Base-by-base conservation (phyloP, 2,113 vertebrate genomes). In the Illadopsis cleaveri region DNA sequence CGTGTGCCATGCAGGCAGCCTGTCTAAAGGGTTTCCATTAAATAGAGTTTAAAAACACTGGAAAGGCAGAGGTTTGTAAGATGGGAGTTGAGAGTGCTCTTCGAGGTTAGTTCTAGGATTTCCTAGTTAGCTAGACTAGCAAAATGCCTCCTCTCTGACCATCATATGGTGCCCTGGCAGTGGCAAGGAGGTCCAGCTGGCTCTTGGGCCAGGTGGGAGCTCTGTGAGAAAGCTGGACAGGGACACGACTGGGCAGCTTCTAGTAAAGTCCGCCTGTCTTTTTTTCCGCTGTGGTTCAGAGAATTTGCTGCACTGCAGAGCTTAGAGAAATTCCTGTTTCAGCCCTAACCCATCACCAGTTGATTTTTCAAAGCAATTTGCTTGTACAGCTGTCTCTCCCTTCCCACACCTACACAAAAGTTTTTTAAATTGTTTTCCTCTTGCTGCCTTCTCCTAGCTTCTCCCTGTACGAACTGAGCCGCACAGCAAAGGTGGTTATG, bases 361-460 rank as follows among this genome's bases (percentile, higher is more conserved):
- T 0, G 4, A 15, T 66, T 90, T 83, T 87, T 86, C 37, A 24
- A 73, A 86, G 50, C 89, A 44, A 48, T 82, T 92, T 89, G 31
- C 51, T 84, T 4, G 0, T 88, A 37, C 12, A 69, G 24, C 50
- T 0, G 0, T 79, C 68, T 93, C 33, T 30, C 54, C 20, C 47
- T 81, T 86, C 44, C 50, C 47, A 79, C 61, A 38, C 65, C 73
- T 58, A 66, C 6, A 0, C 77, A 28, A 17, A 75, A 82, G 75
- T 90, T 73, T 78, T 68, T 42, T 5, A 35, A 77, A 62, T 64
- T 92, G 69, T 93, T 82, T 90, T 68, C 30, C 45, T 72, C 76
- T 82, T 65, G 56, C 73, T 84, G 68, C 72, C 15, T 97, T 92
- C 51, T 88, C 50, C 50, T 21, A 24, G 25, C 71, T 73, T 92